Evolutionary conservation across 1,140 invertebrate species (phyloP), one percentile per base, ranked within the genome.

Genomic region (Gryon sp.): DNA sequence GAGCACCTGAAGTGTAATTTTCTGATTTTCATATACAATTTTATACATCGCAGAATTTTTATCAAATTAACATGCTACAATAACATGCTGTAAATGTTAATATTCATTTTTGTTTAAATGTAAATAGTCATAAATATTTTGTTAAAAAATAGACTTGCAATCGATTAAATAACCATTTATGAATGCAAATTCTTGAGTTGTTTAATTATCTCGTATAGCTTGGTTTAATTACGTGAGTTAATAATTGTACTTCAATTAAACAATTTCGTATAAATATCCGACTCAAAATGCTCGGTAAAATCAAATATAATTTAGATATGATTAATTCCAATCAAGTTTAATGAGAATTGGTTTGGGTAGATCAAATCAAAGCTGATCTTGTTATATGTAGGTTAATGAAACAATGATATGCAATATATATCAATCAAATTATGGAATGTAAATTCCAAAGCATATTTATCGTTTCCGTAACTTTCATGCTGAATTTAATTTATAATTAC

Each of bases 271-370:
- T 32, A 30, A 52, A 32, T 53, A 34, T 16, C 7, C n/a, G 16
- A 9, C 28, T 11, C 19, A 50, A 50, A 63, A 22, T 63, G 14
- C 8, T 20, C 16, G 4, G 45, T 48, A 20, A 20, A 48, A 62
- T 63, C 15, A 28, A 30, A 45, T 53, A 45, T 53, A 46, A 53
- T 55, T 45, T 36, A 53, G 48, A 66, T 55, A 66, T 55, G 40
- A 66, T 53, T 55, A 66, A 48, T 36, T 66, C 40, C 62, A 55
- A 55, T 66, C 38, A 46, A 53, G 8, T 46, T 24, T 66, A 66
- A 66, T 66, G 53, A 66, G 40, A 55, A 45, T 24, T 66, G 45
- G 55, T 66, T 46, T 30, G 26, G 62, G 34, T 45, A 14, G 38
- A 43, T 43, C 9, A 2, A 32, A 65, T 65, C 60, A 28, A 34